A percentile compares a stretch with the other conserved stretches of the same genome.
These are phyloP conservation scores for Drosophila grimshawi DNA, from an alignment of 1,140 invertebrate species.

Conservation along the genomic window DNA sequence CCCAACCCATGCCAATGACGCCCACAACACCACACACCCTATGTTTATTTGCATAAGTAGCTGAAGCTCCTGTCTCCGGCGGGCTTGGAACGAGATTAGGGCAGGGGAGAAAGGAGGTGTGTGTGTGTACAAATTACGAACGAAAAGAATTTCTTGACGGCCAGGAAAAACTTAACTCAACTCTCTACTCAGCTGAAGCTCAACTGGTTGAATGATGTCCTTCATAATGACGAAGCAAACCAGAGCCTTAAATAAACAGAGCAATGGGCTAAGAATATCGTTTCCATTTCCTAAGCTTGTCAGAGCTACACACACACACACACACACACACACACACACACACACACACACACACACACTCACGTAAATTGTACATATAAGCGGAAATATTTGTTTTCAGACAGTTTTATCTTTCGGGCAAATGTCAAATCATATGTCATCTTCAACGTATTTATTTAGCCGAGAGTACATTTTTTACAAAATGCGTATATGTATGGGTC, in stretches of 20 bases:
- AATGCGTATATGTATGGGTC: neutral
- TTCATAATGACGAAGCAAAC: constrained; percentile 76
- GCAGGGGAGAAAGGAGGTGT: neutral
- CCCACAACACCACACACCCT: constrained; percentile 43
- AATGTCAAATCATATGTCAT: constrained; percentile 80
- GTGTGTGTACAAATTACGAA: constrained; percentile 67
- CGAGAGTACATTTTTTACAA: constrained; percentile 57
- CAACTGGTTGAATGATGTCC: constrained; percentile 81
- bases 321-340: neutral
- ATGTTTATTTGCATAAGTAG: constrained; percentile 82
- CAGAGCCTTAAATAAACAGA: constrained; percentile 75
- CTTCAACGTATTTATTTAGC: constrained; percentile 79
- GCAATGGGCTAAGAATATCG: constrained; percentile 39
- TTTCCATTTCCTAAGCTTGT: constrained; percentile 23
- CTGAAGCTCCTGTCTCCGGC: constrained; percentile 24
- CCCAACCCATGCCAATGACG: constrained; percentile 23
- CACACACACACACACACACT: constrained; percentile 1
- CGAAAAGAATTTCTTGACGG: constrained; percentile 57
- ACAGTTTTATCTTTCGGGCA: constrained; percentile 72
- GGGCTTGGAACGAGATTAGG: too few species aligned
- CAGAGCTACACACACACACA: neutral
- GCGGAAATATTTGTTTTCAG: constrained; percentile 77
- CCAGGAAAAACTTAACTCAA: constrained; percentile 5
- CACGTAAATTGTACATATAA: constrained; percentile 40
- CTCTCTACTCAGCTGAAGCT: constrained; percentile 5